Evolutionary conservation across 2,888 invertebrate genomes (phyloP).

Genomic region (Chesias legatella): DNA sequence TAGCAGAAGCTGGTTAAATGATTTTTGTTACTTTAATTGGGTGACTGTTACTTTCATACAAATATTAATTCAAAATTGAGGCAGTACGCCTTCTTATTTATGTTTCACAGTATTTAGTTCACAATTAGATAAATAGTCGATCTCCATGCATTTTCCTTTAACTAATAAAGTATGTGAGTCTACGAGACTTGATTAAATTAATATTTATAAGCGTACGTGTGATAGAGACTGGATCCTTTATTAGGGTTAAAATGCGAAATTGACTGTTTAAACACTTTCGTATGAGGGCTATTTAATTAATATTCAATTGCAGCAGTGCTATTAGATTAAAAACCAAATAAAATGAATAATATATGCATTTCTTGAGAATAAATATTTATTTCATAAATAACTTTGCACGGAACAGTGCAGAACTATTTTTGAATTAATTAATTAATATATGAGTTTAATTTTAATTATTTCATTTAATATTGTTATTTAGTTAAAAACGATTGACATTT

Average conservation of each 20-base stretch:
- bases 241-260: slow-evolving; percentile 7
- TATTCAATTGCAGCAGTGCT: too few species aligned
- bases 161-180: slow-evolving; percentile 28
- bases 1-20: too few species aligned
- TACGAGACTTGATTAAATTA: slow-evolving; percentile 40
- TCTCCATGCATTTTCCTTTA: slow-evolving; percentile 43
- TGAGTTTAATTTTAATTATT: too few species aligned
- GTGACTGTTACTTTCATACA: slow-evolving; percentile 3
- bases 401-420: too few species aligned
- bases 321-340: too few species aligned
- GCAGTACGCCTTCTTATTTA: slow-evolving; percentile 13
- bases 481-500: too few species aligned
- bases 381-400: too few species aligned
- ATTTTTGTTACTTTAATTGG: neutral
- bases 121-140: slow-evolving; percentile 22
- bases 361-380: too few species aligned
- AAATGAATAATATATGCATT: too few species aligned
- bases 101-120: slow-evolving; percentile 8
- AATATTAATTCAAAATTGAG: slow-evolving; percentile 26
- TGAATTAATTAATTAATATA: too few species aligned
- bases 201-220: slow-evolving; percentile 60
- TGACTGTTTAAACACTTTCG: slow-evolving; percentile 7
- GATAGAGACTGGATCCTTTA: slow-evolving; percentile 51
- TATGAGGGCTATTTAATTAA: neutral
- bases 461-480: too few species aligned